Base-by-base conservation (phyloP, 2,113 vertebrate species). In the Chunga burmeisteri region DNA sequence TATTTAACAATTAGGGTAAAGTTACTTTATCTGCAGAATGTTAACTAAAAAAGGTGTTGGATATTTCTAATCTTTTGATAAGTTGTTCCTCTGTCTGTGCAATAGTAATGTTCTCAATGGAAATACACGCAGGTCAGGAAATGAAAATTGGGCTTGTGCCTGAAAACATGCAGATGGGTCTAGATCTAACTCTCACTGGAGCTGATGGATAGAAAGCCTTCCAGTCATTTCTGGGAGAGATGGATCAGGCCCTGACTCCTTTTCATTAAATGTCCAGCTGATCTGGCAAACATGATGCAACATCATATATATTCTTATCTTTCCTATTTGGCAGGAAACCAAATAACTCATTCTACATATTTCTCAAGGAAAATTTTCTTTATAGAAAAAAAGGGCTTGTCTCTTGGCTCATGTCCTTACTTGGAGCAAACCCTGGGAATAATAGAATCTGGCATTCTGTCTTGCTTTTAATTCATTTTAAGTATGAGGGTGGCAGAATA, bases 61-160 rank as follows among this genome's bases (percentile, higher is more conserved):
- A 27, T 66, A 34, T 70, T 78, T 92, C 38, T 40, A 50, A 47
- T 67, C 50, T 70, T 86, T 23, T 63, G 75, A 88, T 68, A 94
- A 86, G 47, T 23, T 72, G 20, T 88, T 92, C 20, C 47, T 59
- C 17, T 88, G n/a, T 94, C 83, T 81, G 55, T 72, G 47, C 72
- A 91, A 29, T 23, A 90, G 47, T 67, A 36, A 36, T 29, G 17
- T 78, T 86, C 80, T 90, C 82, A 81, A 22, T 52, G 72, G 82
- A 96, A 92, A 88, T 67, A 38, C n/a, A 74, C 1, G 4, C 46
- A 77, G 67, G 40, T 81, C 96, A 95, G 95, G 95, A 97, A 97
- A 96, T 93, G 72, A 94, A 90, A 90, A 78, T 88, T 96, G 86
- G 91, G 92, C 34, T 83, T 71, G 30, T 93, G 94, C 93, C 92